Evolutionary conservation across 1,140 invertebrate species (phyloP), one percentile per base, ranked within the genome.

Genomic region (Popillia japonica): DNA sequence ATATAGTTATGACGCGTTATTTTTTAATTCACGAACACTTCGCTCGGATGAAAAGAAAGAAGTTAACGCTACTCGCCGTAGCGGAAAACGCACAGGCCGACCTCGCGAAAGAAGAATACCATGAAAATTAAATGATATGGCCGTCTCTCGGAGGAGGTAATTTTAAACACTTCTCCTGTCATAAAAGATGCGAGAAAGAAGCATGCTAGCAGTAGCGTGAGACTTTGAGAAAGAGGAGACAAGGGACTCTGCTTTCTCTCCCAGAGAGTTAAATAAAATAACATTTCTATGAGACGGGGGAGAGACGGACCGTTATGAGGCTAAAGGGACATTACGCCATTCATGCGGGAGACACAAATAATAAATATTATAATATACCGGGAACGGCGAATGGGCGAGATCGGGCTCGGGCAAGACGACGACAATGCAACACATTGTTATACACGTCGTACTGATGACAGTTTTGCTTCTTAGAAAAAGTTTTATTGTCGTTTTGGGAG

Each of bases 51-150:
- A 42, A 41, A 20, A 34, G 34, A 68, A 22, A 34, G 22, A 68
- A 68, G 61, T 68, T 68, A 74, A 74, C 72, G 72, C 23, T 22
- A 22, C 20, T 34, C 1, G 64, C 20, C 8, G 14, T 55, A 22
- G 64, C 7, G 23, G 64, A 11, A 34, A 44, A 14, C 72, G 34
- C 72, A 3, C 14, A 17, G 72, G 72, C 40, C 27, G 72, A 9
- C 14, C 40, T 34, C 27, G 72, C 44, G 44, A 40, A 10, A 74
- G 41, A 77, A 75, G 80, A 82, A 80, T 77, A 75, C 79, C 73
- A 85, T 86, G 85, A 86, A 86, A 86, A 85, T 84, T 86, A 86
- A 86, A 86, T 86, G 85, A 85, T 83, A 85, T 80, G 79, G 79
- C 77, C 68, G 79, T 83, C 83, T 82, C 84, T 82, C 83, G n/a